Percentiles rank a stretch among this genome's conserved stretches.
These are phyloP conservation scores for Apotomis betuletana DNA, from an alignment of 2,888 invertebrate species.

Conservation along the genomic window DNA sequence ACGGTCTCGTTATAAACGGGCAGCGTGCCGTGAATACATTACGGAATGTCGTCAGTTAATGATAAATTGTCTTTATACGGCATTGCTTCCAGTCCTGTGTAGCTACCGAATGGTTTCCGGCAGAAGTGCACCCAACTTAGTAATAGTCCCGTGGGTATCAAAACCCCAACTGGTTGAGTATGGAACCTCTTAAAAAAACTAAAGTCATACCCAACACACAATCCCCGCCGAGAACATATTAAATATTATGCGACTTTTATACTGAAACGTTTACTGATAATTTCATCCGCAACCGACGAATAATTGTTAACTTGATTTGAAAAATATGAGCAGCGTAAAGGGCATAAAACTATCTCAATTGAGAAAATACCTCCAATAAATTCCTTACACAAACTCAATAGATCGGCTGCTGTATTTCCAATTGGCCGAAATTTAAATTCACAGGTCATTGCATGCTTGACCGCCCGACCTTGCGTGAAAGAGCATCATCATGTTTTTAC, in stretches of 20 bases:
- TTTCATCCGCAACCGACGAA: too few species aligned
- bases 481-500: constrained; percentile 19
- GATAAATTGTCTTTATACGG: constrained; percentile 36
- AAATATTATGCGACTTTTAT: neutral
- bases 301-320: too few species aligned
- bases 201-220: neutral
- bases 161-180: too few species aligned
- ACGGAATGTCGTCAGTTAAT: constrained; percentile 43
- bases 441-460: constrained; percentile 29
- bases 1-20: constrained; percentile 67
- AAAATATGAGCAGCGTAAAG: too few species aligned
- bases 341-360: neutral
- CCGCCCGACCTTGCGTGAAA: constrained; percentile 34
- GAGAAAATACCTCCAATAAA: neutral
- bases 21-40: constrained; percentile 65
- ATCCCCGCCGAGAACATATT: neutral
- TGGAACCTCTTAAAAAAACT: neutral
- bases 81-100: neutral
- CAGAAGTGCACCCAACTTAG: neutral
- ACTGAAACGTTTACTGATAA: neutral
- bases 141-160: too few species aligned
- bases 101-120: constrained; percentile 20
- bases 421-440: constrained; percentile 21
- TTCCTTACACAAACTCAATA: neutral
- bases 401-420: neutral